Conservation (phyloP, 2,113 vertebrate genomes). For the Globicephala melas region DNA sequence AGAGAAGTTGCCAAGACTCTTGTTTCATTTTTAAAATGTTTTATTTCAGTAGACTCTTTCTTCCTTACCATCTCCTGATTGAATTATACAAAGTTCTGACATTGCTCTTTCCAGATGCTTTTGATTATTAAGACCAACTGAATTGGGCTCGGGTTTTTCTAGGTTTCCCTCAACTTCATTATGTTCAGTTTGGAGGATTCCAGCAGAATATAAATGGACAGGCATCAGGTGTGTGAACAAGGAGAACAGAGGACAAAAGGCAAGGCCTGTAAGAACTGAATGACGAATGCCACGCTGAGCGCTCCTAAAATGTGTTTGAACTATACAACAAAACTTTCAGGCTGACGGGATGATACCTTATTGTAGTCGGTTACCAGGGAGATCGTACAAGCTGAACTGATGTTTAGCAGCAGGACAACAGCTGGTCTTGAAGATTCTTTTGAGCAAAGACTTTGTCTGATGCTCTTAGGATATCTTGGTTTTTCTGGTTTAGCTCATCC, state of each 20-base stretch:
- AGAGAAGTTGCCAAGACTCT: neutral
- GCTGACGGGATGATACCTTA: slow-evolving; percentile 5
- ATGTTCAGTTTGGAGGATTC: slow-evolving; percentile 44
- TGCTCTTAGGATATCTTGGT: neutral
- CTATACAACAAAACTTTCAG: slow-evolving; percentile 50
- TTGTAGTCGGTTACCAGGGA: slow-evolving; percentile 61
- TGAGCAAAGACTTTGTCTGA: slow-evolving; percentile 20
- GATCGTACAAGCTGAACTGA: slow-evolving; percentile 62
- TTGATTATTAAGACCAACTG: slow-evolving; percentile 29
- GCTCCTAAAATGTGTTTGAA: slow-evolving; percentile 61
- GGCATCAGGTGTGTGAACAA: slow-evolving; percentile 29
- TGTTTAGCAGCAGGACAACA: slow-evolving; percentile 58
- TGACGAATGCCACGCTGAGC: slow-evolving; percentile 48
- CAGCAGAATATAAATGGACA: slow-evolving; percentile 12
- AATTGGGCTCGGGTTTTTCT: slow-evolving; percentile 60
- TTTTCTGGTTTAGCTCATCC: slow-evolving; percentile 17
- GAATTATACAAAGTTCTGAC: slow-evolving; percentile 14
- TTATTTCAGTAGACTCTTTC: neutral
- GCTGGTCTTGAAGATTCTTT: slow-evolving; percentile 45
- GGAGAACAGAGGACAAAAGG: slow-evolving; percentile 56
- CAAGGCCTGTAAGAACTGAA: slow-evolving; percentile 31
- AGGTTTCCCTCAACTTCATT: slow-evolving; percentile 51
- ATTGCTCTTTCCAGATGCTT: slow-evolving; percentile 1
- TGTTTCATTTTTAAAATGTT: neutral
- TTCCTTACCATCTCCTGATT: neutral